Evolutionary conservation across 2,113 vertebrate species (phyloP).

Genomic region (Acrocephalus kingi): DNA sequence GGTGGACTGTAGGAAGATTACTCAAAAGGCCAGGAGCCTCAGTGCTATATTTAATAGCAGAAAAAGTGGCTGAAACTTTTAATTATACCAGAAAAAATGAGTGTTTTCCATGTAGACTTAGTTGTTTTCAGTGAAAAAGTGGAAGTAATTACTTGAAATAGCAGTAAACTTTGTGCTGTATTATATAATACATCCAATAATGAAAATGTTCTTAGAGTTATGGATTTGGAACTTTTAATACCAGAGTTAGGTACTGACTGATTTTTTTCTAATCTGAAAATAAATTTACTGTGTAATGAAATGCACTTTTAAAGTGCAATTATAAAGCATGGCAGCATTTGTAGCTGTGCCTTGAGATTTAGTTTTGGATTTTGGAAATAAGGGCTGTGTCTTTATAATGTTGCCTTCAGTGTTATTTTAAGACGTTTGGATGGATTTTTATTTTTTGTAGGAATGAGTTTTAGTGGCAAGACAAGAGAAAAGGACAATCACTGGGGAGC

Average conservation of each 20-base stretch:
- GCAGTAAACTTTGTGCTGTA: background rate
- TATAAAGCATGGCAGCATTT: background rate
- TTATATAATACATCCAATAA: background rate
- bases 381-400: background rate
- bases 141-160: constrained; percentile 9
- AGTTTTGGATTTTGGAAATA: background rate
- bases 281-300: background rate
- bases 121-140: background rate
- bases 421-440: background rate
- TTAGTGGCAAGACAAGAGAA: background rate
- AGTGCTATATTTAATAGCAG: background rate
- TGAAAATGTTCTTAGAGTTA: background rate
- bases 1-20: background rate
- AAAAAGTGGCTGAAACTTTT: background rate
- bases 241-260: background rate
- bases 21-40: background rate
- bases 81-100: background rate
- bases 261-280: background rate
- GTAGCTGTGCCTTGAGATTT: background rate
- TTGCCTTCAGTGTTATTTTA: background rate
- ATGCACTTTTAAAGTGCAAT: background rate
- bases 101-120: background rate
- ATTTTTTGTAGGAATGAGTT: background rate
- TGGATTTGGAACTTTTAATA: background rate
- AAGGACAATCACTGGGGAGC: background rate